phyloP scores from a whole-genome alignment of 1,140 invertebrate species.

The Trigoniulus corallinus region DNA sequence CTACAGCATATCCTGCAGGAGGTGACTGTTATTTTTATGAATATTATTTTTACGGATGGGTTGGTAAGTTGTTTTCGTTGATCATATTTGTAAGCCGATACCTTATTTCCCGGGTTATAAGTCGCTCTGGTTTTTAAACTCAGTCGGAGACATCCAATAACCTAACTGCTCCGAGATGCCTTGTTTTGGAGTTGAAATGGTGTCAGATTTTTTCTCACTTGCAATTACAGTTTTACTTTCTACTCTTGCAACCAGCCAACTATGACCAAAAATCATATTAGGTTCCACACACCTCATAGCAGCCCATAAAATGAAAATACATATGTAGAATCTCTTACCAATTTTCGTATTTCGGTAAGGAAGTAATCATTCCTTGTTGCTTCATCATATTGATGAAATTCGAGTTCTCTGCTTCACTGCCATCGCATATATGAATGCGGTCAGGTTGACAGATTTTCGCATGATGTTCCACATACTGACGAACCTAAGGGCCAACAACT shows the following conservation, averaged over 20 bases:
- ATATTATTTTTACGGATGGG: no score
- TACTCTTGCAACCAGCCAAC: conserved; percentile 90
- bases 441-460: conserved; percentile 32
- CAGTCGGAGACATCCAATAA: conserved; percentile 81
- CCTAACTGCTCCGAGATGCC: conserved; percentile 65
- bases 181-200: conserved; percentile 54
- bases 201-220: conserved; percentile 59
- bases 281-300: no score
- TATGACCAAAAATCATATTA: no score
- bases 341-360: conserved; percentile 80
- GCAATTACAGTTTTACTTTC: conserved; percentile 93
- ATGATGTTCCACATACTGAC: conserved; percentile 23
- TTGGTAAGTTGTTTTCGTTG: no score
- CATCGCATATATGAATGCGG: conserved; percentile 37
- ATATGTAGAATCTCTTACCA: conserved; percentile 44
- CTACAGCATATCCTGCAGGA: no score
- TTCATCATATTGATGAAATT: conserved; percentile 30
- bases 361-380: conserved; percentile 48
- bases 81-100: no score
- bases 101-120: no score
- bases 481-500: conserved; percentile 59
- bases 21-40: no score
- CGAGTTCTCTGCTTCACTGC: conserved; percentile 32
- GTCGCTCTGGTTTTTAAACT: no score
- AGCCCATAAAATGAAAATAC: neutral